Percentiles rank a stretch among this genome's conserved stretches.
phyloP scores from a whole-genome alignment of 2,888 invertebrate genomes.

The Zygothrica quintamaculata region DNA sequence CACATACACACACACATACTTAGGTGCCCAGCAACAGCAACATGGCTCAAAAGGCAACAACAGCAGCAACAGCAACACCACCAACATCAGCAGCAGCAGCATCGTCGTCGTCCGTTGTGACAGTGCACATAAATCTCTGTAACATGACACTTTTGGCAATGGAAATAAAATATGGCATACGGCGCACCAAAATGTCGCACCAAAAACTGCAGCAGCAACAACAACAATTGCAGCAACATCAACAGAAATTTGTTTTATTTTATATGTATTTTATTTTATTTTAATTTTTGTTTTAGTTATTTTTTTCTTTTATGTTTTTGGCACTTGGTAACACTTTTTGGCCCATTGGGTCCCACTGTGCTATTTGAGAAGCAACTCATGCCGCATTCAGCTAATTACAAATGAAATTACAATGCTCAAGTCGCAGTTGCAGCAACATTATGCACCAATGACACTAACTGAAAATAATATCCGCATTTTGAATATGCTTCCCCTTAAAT shows the following conservation, averaged over 20 bases:
- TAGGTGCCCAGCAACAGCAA: constrained; percentile 37
- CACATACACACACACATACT: constrained; percentile 20
- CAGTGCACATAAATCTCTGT: constrained; percentile 83
- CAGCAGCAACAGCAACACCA: no score
- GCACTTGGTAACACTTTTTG: constrained; percentile 44
- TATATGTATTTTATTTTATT: neutral
- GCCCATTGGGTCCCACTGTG: constrained; percentile 60
- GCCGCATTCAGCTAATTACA: constrained; percentile 76
- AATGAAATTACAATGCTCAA: constrained; percentile 72
- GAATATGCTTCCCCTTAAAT: no score
- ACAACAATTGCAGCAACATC: constrained; percentile 27
- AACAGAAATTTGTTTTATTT: constrained; percentile 13
- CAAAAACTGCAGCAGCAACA: constrained; percentile 54
- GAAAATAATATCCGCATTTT: constrained; percentile 8
- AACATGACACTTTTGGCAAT: constrained; percentile 85
- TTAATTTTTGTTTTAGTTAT: constrained; percentile 1
- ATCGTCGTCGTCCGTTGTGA: constrained; percentile 67
- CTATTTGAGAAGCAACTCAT: constrained; percentile 59
- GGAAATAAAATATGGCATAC: constrained; percentile 84
- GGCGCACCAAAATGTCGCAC: constrained; percentile 81
- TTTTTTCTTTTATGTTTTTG: no score
- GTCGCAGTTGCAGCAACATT: constrained; percentile 30
- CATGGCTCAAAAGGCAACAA: constrained; percentile 67
- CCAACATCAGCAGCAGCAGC: no score
- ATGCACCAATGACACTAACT: constrained; percentile 41